These are phyloP conservation scores for Microhierax caerulescens DNA, from an alignment of 2,797 vertebrate genomes.

Conservation along the genomic window DNA sequence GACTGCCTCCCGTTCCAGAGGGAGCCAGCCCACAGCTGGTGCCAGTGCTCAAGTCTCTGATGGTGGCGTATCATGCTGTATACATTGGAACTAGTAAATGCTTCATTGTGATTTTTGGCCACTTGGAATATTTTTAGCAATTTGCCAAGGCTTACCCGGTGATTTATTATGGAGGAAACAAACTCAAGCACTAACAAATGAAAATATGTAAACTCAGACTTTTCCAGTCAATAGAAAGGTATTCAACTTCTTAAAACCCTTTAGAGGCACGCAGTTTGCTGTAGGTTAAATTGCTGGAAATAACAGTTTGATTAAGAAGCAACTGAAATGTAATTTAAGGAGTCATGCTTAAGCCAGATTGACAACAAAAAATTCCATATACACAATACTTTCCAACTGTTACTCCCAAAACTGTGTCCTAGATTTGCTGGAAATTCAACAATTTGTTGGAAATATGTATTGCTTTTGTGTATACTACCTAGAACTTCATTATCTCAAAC, in stretches of 20 bases:
- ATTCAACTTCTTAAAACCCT: constrained; percentile 7
- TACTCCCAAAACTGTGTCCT: neutral
- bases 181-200: constrained; percentile 69
- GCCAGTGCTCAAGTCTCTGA: neutral
- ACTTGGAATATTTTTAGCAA: constrained; percentile 55
- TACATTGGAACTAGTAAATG: constrained; percentile 6
- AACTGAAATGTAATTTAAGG: neutral
- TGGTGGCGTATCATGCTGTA: neutral
- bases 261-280: neutral
- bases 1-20: neutral
- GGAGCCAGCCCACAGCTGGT: neutral
- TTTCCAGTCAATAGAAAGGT: constrained; percentile 60
- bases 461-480: neutral
- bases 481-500: neutral
- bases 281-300: neutral
- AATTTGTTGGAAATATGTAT: too few relatives aligned
- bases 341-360: neutral
- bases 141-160: constrained; percentile 61
- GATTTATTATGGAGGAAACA: constrained; percentile 71
- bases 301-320: neutral
- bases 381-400: neutral
- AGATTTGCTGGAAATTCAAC: neutral
- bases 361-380: neutral
- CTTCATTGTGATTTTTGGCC: constrained; percentile 64
- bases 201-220: constrained; percentile 66